These are phyloP conservation scores for Papilio demoleus DNA, from an alignment of 2,888 invertebrate species.

Conservation along the genomic window DNA sequence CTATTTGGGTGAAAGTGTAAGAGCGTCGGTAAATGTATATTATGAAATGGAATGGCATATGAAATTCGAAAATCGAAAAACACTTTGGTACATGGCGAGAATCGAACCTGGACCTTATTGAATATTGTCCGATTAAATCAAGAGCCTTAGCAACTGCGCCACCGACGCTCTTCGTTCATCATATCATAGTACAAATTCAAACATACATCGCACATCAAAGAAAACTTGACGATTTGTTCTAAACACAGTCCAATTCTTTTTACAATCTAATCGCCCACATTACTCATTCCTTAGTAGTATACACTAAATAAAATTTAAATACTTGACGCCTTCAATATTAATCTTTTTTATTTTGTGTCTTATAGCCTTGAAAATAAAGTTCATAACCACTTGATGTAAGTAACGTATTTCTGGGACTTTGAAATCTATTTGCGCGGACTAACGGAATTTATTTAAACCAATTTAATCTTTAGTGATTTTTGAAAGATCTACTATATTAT, in stretches of 20 bases:
- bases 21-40: too few species aligned
- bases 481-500: too few species aligned
- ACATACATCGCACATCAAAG: not conserved
- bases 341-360: not conserved
- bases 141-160: too few species aligned
- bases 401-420: not conserved
- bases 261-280: slow-evolving; percentile 27
- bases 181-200: not conserved
- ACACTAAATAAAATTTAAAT: slow-evolving; percentile 17
- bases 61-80: too few species aligned
- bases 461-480: too few species aligned
- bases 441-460: too few species aligned
- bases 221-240: slow-evolving; percentile 1
- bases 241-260: slow-evolving; percentile 27
- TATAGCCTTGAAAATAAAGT: not conserved
- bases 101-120: too few species aligned
- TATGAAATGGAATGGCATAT: too few species aligned
- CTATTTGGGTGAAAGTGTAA: too few species aligned
- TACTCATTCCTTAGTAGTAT: slow-evolving; percentile 37
- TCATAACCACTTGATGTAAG: not conserved
- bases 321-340: not conserved
- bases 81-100: too few species aligned
- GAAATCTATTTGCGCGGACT: not conserved
- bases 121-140: too few species aligned
- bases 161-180: too few species aligned